phyloP scores from a whole-genome alignment of 2,888 invertebrate genomes.

The Eulithis testata region DNA sequence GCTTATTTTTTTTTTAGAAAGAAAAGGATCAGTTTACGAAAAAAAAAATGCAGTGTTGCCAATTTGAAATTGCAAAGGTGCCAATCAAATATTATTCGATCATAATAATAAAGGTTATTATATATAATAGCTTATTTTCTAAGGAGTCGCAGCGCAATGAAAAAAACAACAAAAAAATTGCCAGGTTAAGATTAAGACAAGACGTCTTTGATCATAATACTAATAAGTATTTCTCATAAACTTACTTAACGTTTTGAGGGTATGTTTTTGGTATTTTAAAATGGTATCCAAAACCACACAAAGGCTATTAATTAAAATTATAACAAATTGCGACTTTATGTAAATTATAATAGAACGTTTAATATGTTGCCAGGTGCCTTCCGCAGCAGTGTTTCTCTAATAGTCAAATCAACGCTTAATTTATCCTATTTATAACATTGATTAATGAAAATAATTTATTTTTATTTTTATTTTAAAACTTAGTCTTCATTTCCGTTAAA shows the following conservation, averaged over 20 bases:
- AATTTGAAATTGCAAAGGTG: no score
- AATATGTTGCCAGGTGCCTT: background rate
- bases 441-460: no score
- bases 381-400: background rate
- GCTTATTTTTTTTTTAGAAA: constrained; percentile 7
- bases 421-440: background rate
- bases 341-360: background rate
- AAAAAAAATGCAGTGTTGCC: background rate
- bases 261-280: constrained; percentile 2
- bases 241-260: background rate
- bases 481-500: no score
- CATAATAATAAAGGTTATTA: no score
- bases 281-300: background rate
- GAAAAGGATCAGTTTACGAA: background rate
- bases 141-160: no score
- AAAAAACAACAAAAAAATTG: no score
- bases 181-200: no score
- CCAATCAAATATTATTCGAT: no score
- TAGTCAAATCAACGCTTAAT: background rate
- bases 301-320: background rate
- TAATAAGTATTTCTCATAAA: no score
- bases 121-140: no score
- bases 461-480: no score
- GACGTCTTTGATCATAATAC: no score
- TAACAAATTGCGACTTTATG: background rate